Evolutionary conservation across 2,888 invertebrate species (phyloP), one percentile per base, ranked within the genome.

Genomic region (Spialia ferax): DNA sequence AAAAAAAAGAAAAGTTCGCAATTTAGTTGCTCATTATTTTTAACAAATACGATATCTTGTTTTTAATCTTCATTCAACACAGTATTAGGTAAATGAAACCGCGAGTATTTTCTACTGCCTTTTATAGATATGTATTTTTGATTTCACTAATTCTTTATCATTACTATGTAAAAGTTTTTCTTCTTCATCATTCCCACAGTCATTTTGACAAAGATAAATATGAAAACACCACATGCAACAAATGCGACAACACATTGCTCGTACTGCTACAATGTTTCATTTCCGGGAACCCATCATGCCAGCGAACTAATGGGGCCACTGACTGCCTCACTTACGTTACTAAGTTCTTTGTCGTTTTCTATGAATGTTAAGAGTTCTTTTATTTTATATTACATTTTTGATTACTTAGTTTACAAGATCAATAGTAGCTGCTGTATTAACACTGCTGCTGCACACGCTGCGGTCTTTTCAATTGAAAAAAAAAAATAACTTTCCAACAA

Each of bases 241-340:
- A 29, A 54, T 54, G 15, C 29, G 54, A 23, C 48, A 48, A 29
- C 23, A 45, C 42, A 22, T 42, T 29, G 18, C 45, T 15, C 48
- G 29, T 13, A n/a, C 20, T 60, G 23, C 48, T 29, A 32, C n/a
- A 50, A 61, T 61, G 48, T 60, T 60, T 22, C 26, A 20, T 29
- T 61, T 50, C 32, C 61, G 32, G 61, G 20, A 18, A 20, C 13
- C 48, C n/a, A 48, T 61, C 32, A 48, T 32, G 48, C 29, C 20
- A 48, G n/a, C 20, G 29, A 29, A 61, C 18, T 15, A 29, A 54
- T 15, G n/a, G 15, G 54, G 23, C 26, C 26, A 26, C 8, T 54
- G 50, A 22, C 52, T 52, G 52, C 23, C 2, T 52, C 23, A 52
- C 23, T 23, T 52, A 13, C 23, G 1, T 4, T 23, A 48, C 10